Base-by-base conservation (phyloP, 2,797 vertebrate species). In the Hemibagrus guttatus region DNA sequence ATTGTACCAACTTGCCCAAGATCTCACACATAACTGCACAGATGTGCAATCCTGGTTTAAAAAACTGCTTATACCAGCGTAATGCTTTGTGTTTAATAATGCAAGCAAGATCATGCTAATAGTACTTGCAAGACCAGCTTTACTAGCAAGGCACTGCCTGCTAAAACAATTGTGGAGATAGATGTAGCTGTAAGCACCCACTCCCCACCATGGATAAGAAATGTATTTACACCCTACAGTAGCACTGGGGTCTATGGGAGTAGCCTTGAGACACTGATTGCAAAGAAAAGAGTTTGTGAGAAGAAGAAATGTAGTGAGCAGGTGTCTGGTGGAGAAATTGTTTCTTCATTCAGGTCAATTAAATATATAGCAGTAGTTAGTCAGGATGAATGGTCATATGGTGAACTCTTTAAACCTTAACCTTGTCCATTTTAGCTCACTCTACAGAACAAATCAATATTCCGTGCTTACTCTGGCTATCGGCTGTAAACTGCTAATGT, bases 371-470 rank as follows among this genome's bases (percentile, higher is more conserved):
- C 17, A 35, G n/a, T 21, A 35, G 16, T 49, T 19, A 31, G n/a
- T 81, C 23, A 49, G 1, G 2, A 19, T 66, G 42, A 66, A n/a
- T 23, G 61, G n/a, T 4, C 35, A 42, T 8, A 31, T 49, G 26
- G 9, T 49, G 31, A 80, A n/a, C 4, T 6, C 23, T 66, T 26
- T 17, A 59, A 35, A 14, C 12, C 19, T n/a, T 72, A 26, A 7
- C 66, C 23, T 26, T 61, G 69, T 31, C 8, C 23, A 19, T 28
- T 35, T 16, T 58, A 4, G 0, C 17, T 42, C 17, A 46, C 46
- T 80, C 82, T 78, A 42, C 71, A 89, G 88, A 92, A 87, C 81
- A 89, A 88, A 92, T 75, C 59, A 9, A 88, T 58, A 19, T n/a
- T 75, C 74, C 58, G 78, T 88, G 66, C 46, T 84, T 68, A 81